These are phyloP conservation scores for Stramonita haemastoma DNA, from an alignment of 2,888 invertebrate species.

Conservation along the genomic window DNA sequence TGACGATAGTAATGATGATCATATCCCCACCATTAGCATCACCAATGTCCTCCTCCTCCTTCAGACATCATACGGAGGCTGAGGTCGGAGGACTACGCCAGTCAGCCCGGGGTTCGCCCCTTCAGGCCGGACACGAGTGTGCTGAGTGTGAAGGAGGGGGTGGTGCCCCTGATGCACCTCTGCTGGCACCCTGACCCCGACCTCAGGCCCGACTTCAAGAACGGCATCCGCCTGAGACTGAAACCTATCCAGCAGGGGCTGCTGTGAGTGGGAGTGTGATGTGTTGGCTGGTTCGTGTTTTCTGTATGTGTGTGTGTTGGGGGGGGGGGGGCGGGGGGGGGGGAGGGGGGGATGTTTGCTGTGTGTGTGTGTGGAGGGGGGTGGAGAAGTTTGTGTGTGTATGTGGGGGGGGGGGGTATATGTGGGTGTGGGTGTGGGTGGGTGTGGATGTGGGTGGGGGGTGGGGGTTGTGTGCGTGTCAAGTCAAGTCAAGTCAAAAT, in stretches of 20 bases:
- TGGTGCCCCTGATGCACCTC: conserved; percentile 45
- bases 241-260: conserved; percentile 84
- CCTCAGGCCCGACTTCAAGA: conserved; percentile 75
- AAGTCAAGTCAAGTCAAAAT: too few species aligned
- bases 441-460: neutral
- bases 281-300: neutral
- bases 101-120: conserved; percentile 27
- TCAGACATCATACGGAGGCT: conserved; percentile 44
- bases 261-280: conserved; percentile 81
- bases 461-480: neutral
- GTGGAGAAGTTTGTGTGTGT: neutral
- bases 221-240: conserved; percentile 70
- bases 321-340: too few species aligned
- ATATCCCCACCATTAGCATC: too few species aligned
- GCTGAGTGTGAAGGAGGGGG: conserved; percentile 40
- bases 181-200: conserved; percentile 77
- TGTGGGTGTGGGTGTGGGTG: neutral
- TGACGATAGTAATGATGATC: too few species aligned
- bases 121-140: conserved; percentile 45
- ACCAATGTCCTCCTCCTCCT: conserved; percentile 43
- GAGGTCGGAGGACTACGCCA: conserved; percentile 26
- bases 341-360: too few species aligned
- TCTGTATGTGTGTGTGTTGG: neutral
- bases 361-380: too few species aligned
- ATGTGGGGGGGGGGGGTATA: too few species aligned